These are phyloP conservation scores for Drosophila rhopaloa DNA, from an alignment of 1,140 invertebrate genomes.

Conservation along the genomic window DNA sequence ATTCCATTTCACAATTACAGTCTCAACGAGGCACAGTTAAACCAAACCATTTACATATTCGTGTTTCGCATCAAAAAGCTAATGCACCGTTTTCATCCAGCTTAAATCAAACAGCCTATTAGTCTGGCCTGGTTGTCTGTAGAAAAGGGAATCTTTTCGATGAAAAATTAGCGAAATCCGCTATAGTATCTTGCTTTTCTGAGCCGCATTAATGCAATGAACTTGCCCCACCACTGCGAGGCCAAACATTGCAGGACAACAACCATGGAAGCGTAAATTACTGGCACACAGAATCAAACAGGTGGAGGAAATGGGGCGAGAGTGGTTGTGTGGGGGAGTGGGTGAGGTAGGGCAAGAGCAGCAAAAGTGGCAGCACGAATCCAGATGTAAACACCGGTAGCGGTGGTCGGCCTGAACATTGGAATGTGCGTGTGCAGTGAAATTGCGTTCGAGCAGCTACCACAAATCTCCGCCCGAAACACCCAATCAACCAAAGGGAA, in stretches of 20 bases:
- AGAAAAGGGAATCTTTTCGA: no score
- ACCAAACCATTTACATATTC: no score
- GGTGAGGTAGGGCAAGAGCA: not conserved
- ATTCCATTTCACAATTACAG: no score
- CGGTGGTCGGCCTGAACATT: slow-evolving; percentile 45
- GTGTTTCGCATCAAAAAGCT: no score
- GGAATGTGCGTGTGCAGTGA: slow-evolving; percentile 66
- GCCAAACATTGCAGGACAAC: slow-evolving; percentile 5
- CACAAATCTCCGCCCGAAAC: slow-evolving; percentile 11
- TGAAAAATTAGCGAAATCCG: no score
- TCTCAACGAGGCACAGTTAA: no score
- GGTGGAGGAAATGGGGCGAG: slow-evolving; percentile 31
- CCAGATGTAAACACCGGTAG: slow-evolving; percentile 6
- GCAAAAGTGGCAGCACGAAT: slow-evolving; percentile 3
- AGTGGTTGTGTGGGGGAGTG: not conserved
- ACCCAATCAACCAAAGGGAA: slow-evolving; percentile 10
- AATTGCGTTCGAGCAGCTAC: slow-evolving; percentile 49
- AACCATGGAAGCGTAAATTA: slow-evolving; percentile 23
- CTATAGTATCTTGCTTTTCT: no score
- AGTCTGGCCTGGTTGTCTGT: no score
- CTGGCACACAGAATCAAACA: slow-evolving; percentile 60
- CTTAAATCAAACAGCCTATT: no score
- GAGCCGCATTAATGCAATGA: not conserved
- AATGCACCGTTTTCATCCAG: no score
- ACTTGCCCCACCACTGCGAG: not conserved